phyloP scores from a whole-genome alignment of 2,797 vertebrate genomes.

The Sylvia borin region DNA sequence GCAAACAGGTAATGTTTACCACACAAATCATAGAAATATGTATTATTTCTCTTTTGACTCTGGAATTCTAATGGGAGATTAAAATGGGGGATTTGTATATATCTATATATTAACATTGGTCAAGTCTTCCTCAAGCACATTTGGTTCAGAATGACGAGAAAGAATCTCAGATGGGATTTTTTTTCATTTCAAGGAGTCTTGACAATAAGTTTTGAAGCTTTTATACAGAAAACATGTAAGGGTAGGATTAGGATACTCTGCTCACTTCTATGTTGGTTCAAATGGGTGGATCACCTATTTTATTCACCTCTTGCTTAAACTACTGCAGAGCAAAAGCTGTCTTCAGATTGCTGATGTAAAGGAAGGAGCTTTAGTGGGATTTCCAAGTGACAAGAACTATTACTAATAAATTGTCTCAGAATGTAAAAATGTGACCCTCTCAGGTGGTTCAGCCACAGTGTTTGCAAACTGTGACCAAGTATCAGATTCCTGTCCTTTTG shows the following conservation, averaged over 20 bases:
- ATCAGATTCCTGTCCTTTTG: slow-evolving; percentile 77
- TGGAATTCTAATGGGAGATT: not conserved
- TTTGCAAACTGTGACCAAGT: slow-evolving; percentile 85
- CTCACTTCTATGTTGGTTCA: not conserved
- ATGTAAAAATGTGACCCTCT: slow-evolving; percentile 77
- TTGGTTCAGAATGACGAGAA: not conserved
- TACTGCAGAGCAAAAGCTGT: slow-evolving; percentile 13
- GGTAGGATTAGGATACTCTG: not conserved
- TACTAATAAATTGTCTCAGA: slow-evolving; percentile 74
- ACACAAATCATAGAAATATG: not conserved
- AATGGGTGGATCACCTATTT: not conserved
- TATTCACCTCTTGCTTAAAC: slow-evolving; percentile 32
- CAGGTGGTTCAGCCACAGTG: slow-evolving; percentile 75
- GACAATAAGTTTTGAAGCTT: not conserved
- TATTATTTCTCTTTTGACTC: not conserved
- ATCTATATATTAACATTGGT: not conserved
- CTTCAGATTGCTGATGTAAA: not conserved
- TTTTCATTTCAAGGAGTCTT: not conserved
- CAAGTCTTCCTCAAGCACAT: not conserved
- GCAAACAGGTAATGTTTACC: not conserved
- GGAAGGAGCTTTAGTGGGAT: slow-evolving; percentile 41
- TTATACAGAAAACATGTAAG: not conserved
- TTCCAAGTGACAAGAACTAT: slow-evolving; percentile 69
- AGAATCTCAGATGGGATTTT: not conserved
- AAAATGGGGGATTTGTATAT: not conserved